Base-by-base conservation (phyloP, 2,797 vertebrate species). In the Phrynocephalus forsythii region DNA sequence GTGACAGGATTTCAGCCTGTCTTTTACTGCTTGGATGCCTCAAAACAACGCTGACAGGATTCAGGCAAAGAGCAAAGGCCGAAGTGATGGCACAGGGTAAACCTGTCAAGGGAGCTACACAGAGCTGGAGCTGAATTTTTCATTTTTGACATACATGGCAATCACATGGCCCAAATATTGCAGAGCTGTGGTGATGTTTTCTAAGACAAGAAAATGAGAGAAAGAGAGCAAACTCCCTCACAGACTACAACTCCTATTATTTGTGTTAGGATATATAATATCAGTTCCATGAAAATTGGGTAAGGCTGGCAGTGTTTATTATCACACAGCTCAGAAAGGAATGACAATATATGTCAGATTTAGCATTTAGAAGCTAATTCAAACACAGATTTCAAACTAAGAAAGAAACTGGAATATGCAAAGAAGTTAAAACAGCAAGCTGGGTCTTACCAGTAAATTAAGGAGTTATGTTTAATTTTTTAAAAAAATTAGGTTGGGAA, bases 121-220 rank as follows among this genome's bases (percentile, higher is more conserved):
- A 1, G 79, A 83, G 86, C 73, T 86, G 52, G 69, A 79, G n/a
- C 48, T 26, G 52, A 71, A 66, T 67, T 11, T 84, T 92, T 89
- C 0, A 5, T 0, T 75, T 89, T 71, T 82, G 50, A 82, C 73
- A 69, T 85, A 82, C 82, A 82, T 26, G 71, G 66, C 33, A 71
- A 28, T 81, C 48, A 82, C 48, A 30, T 24, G 28, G 48, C 8
- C 56, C 83, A 89, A 68, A 69, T 76, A 48, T 30, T 48, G 77
- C 67, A 20, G 26, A 86, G 71, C 0, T 3, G 18, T 30, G 33
- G 38, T 44, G 38, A 7, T 56, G 7, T 52, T 52, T 56, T 56
- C 8, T 56, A 56, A 56, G 52, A 18, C 11, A 63, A 52, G 6
- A 73, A 0, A 4, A 75, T 9, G 56, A 16, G 56, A 63, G 18